phyloP scores from a whole-genome alignment of 2,888 invertebrate genomes.

The Meteorus cinctellus region DNA sequence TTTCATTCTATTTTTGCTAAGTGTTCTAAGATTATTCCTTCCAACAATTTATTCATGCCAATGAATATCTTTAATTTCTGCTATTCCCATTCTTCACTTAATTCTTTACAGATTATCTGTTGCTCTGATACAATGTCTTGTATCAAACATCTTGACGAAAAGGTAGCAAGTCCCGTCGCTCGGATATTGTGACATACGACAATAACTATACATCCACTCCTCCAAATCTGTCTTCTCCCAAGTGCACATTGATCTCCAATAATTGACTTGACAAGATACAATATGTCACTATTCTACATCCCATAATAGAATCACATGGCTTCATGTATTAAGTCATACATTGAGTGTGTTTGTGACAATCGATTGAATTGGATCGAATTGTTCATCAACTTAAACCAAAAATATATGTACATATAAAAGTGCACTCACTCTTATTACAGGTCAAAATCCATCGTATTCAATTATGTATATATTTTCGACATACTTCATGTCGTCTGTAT shows the following conservation, averaged over 20 bases:
- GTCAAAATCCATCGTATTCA: background rate
- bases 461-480: constrained; percentile 7
- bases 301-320: background rate
- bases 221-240: background rate
- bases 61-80: too few species aligned
- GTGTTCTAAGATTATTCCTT: too few species aligned
- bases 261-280: background rate
- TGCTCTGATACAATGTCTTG: background rate
- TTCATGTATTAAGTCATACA: background rate
- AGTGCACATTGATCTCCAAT: background rate
- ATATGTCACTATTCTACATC: background rate
- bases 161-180: background rate
- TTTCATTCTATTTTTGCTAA: too few species aligned
- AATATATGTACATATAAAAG: too few species aligned
- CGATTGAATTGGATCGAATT: background rate
- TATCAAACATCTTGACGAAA: background rate
- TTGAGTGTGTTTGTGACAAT: background rate
- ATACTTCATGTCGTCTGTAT: background rate
- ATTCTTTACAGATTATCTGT: too few species aligned
- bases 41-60: too few species aligned
- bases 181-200: background rate
- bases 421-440: too few species aligned
- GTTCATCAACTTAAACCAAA: too few species aligned
- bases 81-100: too few species aligned
- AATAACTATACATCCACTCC: background rate